These are phyloP conservation scores for Drosophila leonis DNA, from an alignment of 2,888 invertebrate species.

Conservation along the genomic window DNA sequence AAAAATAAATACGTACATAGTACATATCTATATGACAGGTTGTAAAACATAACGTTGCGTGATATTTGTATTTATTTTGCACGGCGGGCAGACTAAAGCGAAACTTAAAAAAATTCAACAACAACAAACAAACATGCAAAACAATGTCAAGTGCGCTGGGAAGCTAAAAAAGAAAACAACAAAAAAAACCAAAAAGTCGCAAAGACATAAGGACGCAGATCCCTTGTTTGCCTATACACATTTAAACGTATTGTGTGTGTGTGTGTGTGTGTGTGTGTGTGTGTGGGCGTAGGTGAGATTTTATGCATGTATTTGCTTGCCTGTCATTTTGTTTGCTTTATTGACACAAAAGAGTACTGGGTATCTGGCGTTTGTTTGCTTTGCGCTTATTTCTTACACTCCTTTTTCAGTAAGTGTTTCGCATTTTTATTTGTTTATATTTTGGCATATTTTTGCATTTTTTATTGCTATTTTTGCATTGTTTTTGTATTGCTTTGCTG, in stretches of 20 bases:
- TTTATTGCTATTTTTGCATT: slow-evolving; percentile 13
- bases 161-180: slow-evolving; percentile 16
- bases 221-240: slow-evolving; percentile 58
- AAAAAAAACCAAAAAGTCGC: slow-evolving; percentile 57
- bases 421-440: background rate
- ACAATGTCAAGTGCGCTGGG: slow-evolving; percentile 62
- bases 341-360: slow-evolving; percentile 55
- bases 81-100: slow-evolving; percentile 26
- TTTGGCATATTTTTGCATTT: slow-evolving; percentile 29
- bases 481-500: background rate
- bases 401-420: slow-evolving; percentile 10
- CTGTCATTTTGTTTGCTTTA: slow-evolving; percentile 56
- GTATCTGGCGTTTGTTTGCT: slow-evolving; percentile 37
- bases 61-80: slow-evolving; percentile 67
- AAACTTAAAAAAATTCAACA: slow-evolving; percentile 43
- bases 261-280: slow-evolving; percentile 9
- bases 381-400: slow-evolving; percentile 11
- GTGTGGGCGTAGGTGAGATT: slow-evolving; percentile 24
- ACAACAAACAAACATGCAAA: slow-evolving; percentile 37
- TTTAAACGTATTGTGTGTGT: slow-evolving; percentile 18
- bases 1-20: slow-evolving; percentile 47
- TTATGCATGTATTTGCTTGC: slow-evolving; percentile 40
- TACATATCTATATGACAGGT: slow-evolving; percentile 52
- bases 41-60: slow-evolving; percentile 66
- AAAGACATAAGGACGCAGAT: slow-evolving; percentile 56